Conservation (phyloP, 2,113 vertebrate species). For the Ramphastos sulfuratus region DNA sequence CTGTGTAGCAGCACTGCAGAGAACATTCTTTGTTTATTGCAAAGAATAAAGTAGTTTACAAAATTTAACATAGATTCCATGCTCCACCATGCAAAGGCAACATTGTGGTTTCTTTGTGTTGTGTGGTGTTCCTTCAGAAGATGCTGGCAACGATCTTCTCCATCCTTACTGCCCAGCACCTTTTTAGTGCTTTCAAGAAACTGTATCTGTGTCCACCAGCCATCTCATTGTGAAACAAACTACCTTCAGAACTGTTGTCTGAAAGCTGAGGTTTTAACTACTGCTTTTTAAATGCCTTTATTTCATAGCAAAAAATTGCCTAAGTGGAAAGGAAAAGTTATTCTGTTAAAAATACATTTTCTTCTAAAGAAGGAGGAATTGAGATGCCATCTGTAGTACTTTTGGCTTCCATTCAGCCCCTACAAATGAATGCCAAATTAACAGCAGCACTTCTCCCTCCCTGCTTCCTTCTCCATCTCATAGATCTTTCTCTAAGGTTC, state of each 20-base stretch:
- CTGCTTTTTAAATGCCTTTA: conserved; percentile 14
- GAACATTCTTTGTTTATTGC: background rate
- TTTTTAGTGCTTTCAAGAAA: background rate
- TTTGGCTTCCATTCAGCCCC: conserved; percentile 29
- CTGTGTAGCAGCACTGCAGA: background rate
- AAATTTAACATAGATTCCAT: background rate
- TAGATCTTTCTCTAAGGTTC: background rate
- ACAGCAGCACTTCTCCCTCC: conserved; percentile 26
- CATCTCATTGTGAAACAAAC: background rate
- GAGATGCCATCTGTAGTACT: conserved; percentile 47
- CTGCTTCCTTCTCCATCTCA: background rate
- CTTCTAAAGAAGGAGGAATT: background rate
- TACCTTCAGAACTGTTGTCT: background rate
- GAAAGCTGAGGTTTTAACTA: background rate
- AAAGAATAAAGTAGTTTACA: background rate
- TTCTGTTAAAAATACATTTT: conserved; percentile 34
- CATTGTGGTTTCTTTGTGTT: background rate
- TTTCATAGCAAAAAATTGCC: conserved; percentile 6
- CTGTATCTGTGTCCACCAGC: background rate
- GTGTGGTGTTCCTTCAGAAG: background rate
- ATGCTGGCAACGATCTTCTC: background rate
- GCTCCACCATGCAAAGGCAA: background rate
- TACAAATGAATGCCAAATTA: conserved; percentile 42
- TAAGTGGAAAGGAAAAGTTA: conserved; percentile 15
- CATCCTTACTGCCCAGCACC: background rate